These are phyloP conservation scores for Rhopilema esculentum DNA, from an alignment of 30 jellyfish, hydroid and myxozoan species.

Conservation along the genomic window DNA sequence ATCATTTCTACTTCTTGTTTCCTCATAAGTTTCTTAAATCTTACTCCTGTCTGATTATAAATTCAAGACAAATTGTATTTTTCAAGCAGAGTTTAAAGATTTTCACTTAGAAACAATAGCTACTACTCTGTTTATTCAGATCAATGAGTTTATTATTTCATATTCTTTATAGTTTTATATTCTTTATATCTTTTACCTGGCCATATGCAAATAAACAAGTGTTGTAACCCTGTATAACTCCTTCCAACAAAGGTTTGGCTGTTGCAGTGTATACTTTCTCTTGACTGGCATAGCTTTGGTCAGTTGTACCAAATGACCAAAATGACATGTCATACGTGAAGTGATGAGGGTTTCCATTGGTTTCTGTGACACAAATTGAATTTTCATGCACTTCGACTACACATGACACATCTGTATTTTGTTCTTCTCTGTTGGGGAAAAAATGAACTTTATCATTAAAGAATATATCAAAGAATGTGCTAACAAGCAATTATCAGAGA, in stretches of 20 bases:
- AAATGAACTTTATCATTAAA: background rate
- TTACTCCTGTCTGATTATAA: too few relatives aligned
- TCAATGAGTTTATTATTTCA: too few relatives aligned
- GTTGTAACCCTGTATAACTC: conserved; percentile 86
- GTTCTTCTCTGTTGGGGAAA: conserved; percentile 59
- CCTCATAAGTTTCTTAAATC: too few relatives aligned
- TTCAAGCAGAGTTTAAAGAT: too few relatives aligned
- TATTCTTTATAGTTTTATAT: too few relatives aligned
- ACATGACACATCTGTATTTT: conserved; percentile 30
- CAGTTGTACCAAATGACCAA: conserved; percentile 80
- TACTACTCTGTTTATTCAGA: too few relatives aligned
- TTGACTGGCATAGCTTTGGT: conserved; percentile 66
- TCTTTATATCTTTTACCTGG: conserved; percentile 91
- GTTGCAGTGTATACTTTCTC: conserved; percentile 69
- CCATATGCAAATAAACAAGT: conserved; percentile 98
- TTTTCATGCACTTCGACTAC: conserved; percentile 72
- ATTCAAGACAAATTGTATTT: too few relatives aligned
- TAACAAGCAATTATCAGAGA: too few relatives aligned
- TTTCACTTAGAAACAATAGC: too few relatives aligned
- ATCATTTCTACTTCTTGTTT: too few relatives aligned
- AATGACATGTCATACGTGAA: conserved; percentile 86
- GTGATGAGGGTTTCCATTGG: conserved; percentile 59
- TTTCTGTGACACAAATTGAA: conserved; percentile 55
- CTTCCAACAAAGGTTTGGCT: conserved; percentile 87
- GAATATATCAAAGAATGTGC: background rate